phyloP scores from a whole-genome alignment of 2,113 vertebrate species.

The Hylia prasina region DNA sequence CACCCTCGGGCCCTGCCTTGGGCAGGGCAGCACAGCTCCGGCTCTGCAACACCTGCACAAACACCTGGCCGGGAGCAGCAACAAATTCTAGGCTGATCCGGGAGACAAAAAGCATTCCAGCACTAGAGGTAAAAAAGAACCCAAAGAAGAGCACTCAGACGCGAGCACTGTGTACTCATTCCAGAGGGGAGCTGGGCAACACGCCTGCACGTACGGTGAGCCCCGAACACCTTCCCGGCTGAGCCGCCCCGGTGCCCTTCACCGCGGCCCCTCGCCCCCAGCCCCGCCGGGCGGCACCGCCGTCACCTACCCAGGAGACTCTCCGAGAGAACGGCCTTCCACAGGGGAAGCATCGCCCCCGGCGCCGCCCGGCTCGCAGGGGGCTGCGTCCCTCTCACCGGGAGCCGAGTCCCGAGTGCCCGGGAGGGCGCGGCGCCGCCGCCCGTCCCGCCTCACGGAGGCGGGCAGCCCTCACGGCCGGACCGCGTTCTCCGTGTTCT shows the following conservation, averaged over 20 bases:
- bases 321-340: constrained; percentile 58
- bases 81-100: not conserved
- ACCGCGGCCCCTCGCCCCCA: not conserved
- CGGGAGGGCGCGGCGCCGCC: not conserved
- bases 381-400: not conserved
- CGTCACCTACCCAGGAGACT: constrained; percentile 62
- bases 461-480: not conserved
- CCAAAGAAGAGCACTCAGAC: rapidly evolving
- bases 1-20: not conserved
- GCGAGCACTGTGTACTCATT: rapidly evolving
- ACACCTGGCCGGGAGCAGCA: not conserved
- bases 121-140: rapidly evolving
- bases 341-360: constrained; percentile 28
- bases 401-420: not conserved
- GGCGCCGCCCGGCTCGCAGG: too few relatives aligned
- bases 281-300: too few relatives aligned
- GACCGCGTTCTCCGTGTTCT: rapidly evolving
- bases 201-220: not conserved
- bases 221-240: not conserved
- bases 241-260: too few relatives aligned
- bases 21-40: not conserved
- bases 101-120: not conserved
- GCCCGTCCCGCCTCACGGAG: not conserved
- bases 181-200: not conserved
- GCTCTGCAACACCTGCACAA: not conserved